Evolutionary conservation across 1,140 invertebrate genomes (phyloP).

Genomic region (Aphis craccivora): DNA sequence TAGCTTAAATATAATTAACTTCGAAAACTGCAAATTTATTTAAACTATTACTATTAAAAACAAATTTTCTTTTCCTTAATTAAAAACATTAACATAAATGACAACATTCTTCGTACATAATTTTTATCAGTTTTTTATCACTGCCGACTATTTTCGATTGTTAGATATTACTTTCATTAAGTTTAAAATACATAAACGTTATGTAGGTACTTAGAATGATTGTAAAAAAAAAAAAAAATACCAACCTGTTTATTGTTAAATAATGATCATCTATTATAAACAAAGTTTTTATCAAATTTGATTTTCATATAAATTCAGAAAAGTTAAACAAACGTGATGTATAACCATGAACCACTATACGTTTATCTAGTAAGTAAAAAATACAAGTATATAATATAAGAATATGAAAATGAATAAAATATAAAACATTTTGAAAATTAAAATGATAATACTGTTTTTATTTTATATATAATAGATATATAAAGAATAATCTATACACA

Average conservation of each 20-base stretch:
- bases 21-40: neutral
- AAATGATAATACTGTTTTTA: neutral
- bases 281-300: neutral
- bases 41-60: neutral
- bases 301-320: neutral
- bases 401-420: neutral
- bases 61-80: neutral
- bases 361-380: neutral
- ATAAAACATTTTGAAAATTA: neutral
- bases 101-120: neutral
- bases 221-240: neutral
- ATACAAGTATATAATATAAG: neutral
- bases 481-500: neutral
- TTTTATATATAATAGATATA: neutral
- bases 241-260: no score
- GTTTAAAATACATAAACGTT: neutral
- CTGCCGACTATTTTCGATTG: neutral
- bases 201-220: neutral
- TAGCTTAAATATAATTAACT: neutral
- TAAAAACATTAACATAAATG: neutral
- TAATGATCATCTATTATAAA: no score
- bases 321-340: neutral
- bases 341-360: no score
- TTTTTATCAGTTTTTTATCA: constrained; percentile 8
- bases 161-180: neutral